Evolutionary conservation across 2,888 invertebrate species (phyloP).

Genomic region (Temnothorax rugatulus): DNA sequence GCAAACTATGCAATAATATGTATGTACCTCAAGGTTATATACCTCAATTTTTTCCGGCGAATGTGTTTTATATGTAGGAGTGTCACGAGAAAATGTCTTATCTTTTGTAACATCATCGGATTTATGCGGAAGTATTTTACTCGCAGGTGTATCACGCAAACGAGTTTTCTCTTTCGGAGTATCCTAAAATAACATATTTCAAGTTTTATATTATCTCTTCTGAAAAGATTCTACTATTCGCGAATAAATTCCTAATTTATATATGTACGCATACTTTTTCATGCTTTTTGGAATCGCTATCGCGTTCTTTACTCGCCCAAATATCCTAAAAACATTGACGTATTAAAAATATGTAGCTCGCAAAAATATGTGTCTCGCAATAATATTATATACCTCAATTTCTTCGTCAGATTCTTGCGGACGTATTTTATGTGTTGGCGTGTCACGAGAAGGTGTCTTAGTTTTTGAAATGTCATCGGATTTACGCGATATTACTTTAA

Average conservation of each 20-base stretch:
- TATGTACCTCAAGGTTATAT: not conserved
- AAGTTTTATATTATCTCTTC: not conserved
- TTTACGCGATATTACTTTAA: not conserved
- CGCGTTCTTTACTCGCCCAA: not conserved
- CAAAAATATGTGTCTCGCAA: not conserved
- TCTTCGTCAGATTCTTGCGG: not conserved
- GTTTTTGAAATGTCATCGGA: not conserved
- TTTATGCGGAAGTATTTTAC: not conserved
- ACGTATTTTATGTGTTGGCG: not conserved
- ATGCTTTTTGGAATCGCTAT: not conserved
- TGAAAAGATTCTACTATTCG: not conserved
- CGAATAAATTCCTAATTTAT: not conserved
- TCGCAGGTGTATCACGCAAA: not conserved
- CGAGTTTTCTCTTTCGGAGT: not conserved
- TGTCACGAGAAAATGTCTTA: not conserved
- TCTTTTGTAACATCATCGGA: not conserved
- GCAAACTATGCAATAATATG: not conserved
- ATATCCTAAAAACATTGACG: constrained; percentile 28
- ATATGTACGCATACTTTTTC: not conserved
- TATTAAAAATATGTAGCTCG: not conserved
- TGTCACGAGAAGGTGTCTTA: not conserved
- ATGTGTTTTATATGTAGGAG: not conserved
- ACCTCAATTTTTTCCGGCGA: constrained; percentile 16
- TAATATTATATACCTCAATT: constrained; percentile 28
- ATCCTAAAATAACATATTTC: constrained; percentile 31